Evolutionary conservation across 2,888 invertebrate species (phyloP), one percentile per base, ranked within the genome.

Genomic region (Cephus runcator): DNA sequence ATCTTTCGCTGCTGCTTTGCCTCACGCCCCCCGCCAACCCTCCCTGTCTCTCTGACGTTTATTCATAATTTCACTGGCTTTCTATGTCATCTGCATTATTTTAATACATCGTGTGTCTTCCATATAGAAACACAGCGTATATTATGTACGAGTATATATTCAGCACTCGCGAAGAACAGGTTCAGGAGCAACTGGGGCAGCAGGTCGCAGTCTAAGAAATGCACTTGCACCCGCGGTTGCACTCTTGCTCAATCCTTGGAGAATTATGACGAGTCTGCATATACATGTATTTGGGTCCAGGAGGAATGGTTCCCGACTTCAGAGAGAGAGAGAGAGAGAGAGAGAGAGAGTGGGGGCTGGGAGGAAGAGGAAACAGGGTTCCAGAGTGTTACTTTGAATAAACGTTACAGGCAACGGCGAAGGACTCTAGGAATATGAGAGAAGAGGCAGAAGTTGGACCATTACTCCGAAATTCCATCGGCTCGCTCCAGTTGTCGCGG

Each of bases 51-150:
- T 30, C 75, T 80, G n/a, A 4, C 73, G 34, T 30, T 12, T 12
- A 34, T 73, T 81, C 36, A 75, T 81, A 83, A 83, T 84, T 80
- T 84, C 80, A 75, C 80, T 23, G 23, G 6, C 23, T 35, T 3
- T 35, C 40, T 6, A 1, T 40, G 23, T 1, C 15, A 6, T 40
- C 4, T 23, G 56, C 23, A 56, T 56, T 23, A 56, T 23, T 56
- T 23, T 56, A 56, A 56, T 56, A 56, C 0, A 56, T 56, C 23
- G 56, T 56, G 40, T 23, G 9, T 56, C 23, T 56, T 56, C 23
- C 23, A 9, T 9, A 12, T 15, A 9, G 56, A 23, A 56, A 56
- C 56, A 56, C 23, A 2, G 23, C 1, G 3, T 56, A 23, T 23
- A 56, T 56, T 23, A 23, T 9, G 56, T 23, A 56, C 23, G 9